Evolutionary conservation across 2,888 invertebrate genomes (phyloP).

Genomic region (Pediacus dermestoides): DNA sequence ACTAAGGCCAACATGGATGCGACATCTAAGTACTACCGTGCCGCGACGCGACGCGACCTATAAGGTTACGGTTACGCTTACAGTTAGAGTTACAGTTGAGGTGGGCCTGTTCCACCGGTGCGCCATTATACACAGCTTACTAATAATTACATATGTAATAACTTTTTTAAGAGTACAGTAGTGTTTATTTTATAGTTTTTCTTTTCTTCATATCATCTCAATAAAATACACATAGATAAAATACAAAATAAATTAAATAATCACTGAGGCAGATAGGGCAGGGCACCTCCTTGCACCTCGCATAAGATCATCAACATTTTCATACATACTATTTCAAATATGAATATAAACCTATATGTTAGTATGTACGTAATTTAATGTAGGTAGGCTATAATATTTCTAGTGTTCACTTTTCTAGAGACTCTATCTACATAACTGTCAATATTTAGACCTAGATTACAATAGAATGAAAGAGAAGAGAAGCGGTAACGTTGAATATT

Average conservation of each 20-base stretch:
- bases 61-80: too few relatives aligned
- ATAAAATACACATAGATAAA: conserved; percentile 44
- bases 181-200: too few relatives aligned
- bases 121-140: conserved; percentile 49
- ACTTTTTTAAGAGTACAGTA: conserved; percentile 39
- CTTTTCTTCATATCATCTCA: too few relatives aligned
- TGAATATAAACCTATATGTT: conserved; percentile 15
- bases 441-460: conserved; percentile 48
- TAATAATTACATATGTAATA: conserved; percentile 42
- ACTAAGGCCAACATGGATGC: conserved; percentile 12
- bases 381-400: conserved; percentile 25
- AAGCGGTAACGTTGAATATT: conserved; percentile 45
- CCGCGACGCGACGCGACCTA: conserved; percentile 17
- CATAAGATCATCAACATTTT: conserved; percentile 16
- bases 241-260: conserved; percentile 44
- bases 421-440: conserved; percentile 45
- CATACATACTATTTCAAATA: conserved; percentile 10
- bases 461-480: conserved; percentile 46
- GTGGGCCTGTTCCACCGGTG: conserved; percentile 32
- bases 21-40: conserved; percentile 20
- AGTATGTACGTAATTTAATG: conserved; percentile 18
- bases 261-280: conserved; percentile 29
- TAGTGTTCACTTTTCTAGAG: conserved; percentile 35
- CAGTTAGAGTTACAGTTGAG: too few relatives aligned
- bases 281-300: conserved; percentile 22